These are phyloP conservation scores for Caenorhabditis sulstoni DNA, from an alignment of 2,888 invertebrate species.

Conservation along the genomic window DNA sequence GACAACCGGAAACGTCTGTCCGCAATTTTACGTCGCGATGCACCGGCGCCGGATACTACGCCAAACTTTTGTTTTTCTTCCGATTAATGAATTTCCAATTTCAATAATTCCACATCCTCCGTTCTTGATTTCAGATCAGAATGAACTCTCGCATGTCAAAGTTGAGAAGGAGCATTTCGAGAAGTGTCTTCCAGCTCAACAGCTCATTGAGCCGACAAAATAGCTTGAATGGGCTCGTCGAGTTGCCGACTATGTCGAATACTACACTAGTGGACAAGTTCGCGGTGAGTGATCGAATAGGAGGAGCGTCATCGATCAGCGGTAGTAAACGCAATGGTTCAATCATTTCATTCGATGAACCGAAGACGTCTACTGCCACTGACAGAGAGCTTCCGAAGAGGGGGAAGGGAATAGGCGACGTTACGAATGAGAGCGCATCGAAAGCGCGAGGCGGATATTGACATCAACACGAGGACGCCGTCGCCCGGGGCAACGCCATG, in stretches of 20 bases:
- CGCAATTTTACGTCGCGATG: too few species aligned
- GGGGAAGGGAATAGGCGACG: neutral
- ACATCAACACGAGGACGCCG: too few species aligned
- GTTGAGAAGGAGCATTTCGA: constrained; percentile 66
- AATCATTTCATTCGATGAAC: neutral
- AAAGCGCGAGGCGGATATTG: too few species aligned
- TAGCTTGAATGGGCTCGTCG: constrained; percentile 65
- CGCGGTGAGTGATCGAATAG: constrained; percentile 49
- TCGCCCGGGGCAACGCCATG: neutral
- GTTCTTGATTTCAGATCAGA: neutral
- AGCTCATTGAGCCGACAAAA: constrained; percentile 60
- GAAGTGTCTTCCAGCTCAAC: constrained; percentile 68
- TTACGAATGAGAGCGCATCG: neutral
- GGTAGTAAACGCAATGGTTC: neutral
- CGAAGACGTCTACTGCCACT: neutral
- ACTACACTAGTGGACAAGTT: constrained; percentile 65
- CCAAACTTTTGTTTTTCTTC: neutral
- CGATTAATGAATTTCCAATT: constrained; percentile 1
- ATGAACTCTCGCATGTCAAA: constrained; percentile 71
- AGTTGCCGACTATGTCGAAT: constrained; percentile 62
- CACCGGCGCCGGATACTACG: neutral
- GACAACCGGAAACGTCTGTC: too few species aligned
- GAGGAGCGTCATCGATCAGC: neutral
- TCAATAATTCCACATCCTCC: too few species aligned
- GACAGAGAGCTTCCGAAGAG: neutral